Conservation (phyloP, 1,140 invertebrate genomes). For the Hyles vespertilio region DNA sequence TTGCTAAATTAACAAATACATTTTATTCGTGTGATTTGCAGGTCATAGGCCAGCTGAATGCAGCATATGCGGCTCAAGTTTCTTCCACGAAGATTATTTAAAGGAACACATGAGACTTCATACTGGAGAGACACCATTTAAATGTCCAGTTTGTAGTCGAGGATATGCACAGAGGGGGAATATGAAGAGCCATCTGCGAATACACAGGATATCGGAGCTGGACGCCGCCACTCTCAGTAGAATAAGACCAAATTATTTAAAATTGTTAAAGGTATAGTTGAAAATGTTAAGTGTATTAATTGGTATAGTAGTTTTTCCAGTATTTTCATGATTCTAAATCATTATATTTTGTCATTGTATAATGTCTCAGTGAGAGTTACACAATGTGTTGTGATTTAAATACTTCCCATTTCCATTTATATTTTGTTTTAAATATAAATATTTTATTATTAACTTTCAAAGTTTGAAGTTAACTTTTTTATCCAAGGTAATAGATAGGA, state of each 20-base stretch:
- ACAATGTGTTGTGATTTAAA: no score
- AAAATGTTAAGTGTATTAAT: no score
- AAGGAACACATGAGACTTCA: conserved; percentile 83
- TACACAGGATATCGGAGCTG: conserved; percentile 63
- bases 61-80: conserved; percentile 54
- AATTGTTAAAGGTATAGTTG: conserved; percentile 43
- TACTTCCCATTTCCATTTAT: no score
- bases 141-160: conserved; percentile 82
- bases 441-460: no score
- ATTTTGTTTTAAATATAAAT: no score
- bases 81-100: conserved; percentile 71
- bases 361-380: no score
- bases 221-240: conserved; percentile 52
- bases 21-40: conserved; percentile 25
- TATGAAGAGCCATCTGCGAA: conserved; percentile 74
- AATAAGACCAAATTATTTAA: conserved; percentile 66
- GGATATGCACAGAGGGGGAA: conserved; percentile 79
- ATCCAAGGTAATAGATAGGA: no score
- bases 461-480: no score
- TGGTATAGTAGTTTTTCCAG: no score
- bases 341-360: no score
- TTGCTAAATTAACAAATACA: conserved; percentile 8
- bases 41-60: conserved; percentile 66
- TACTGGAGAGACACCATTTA: conserved; percentile 85
- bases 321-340: neutral